Conservation (phyloP, 2,888 invertebrate species). For the Mythimna loreyi region DNA sequence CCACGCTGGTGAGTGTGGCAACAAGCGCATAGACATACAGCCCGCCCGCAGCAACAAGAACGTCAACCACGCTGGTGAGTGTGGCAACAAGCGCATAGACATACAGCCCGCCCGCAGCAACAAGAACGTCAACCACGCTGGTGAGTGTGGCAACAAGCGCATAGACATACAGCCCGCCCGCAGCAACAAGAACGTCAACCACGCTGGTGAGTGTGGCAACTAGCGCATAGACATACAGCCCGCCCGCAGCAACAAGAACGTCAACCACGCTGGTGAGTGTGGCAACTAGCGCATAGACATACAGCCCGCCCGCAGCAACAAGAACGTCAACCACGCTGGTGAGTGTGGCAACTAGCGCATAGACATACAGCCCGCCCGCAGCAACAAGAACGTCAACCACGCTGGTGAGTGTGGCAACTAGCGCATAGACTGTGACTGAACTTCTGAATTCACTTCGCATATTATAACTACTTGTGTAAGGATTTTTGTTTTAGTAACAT, state of each 20-base stretch:
- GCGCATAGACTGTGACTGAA: neutral
- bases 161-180: conserved; percentile 80
- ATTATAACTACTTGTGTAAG: no score
- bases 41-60: conserved; percentile 58
- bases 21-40: conserved; percentile 85
- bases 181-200: conserved; percentile 56
- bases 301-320: conserved; percentile 61
- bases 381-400: conserved; percentile 56
- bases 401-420: conserved; percentile 38
- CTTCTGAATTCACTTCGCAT: no score
- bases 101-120: conserved; percentile 70
- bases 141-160: conserved; percentile 80
- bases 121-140: conserved; percentile 67
- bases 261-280: conserved; percentile 70
- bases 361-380: conserved; percentile 75
- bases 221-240: conserved; percentile 85
- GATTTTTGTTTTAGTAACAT: no score
- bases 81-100: conserved; percentile 83
- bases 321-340: conserved; percentile 72
- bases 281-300: conserved; percentile 86
- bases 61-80: conserved; percentile 71
- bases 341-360: conserved; percentile 58
- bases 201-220: conserved; percentile 75
- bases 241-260: conserved; percentile 43
- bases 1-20: conserved; percentile 72